Conservation (phyloP, 2,113 vertebrate species). For the Leptobrachium ailaonicum region DNA sequence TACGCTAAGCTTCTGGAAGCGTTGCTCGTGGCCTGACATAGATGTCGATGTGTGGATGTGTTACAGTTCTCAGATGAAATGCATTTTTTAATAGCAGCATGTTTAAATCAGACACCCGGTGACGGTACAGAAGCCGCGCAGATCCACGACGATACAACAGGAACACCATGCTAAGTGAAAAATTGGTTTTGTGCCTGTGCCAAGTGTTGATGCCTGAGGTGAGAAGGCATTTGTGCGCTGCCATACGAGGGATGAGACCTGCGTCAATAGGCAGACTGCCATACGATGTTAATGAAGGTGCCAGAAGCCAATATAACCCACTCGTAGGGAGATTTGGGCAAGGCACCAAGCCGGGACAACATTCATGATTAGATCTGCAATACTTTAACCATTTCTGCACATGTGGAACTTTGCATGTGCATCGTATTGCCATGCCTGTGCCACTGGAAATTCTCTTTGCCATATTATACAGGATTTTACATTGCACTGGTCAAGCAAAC, state of each 20-base stretch:
- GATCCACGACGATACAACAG: background rate
- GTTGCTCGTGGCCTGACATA: constrained; percentile 27
- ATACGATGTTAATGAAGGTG: background rate
- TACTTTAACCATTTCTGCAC: background rate
- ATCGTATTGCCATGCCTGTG: too few species aligned
- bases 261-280: background rate
- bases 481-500: too few species aligned
- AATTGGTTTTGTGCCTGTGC: constrained; percentile 8
- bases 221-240: background rate
- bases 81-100: constrained; percentile 46
- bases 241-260: background rate
- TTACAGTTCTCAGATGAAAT: constrained; percentile 36
- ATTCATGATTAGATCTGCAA: background rate
- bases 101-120: constrained; percentile 45
- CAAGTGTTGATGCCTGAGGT: background rate
- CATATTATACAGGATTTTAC: too few species aligned
- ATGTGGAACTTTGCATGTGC: background rate
- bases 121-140: background rate
- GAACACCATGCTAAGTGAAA: constrained; percentile 17
- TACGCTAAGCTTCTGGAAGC: background rate
- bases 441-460: too few species aligned
- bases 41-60: constrained; percentile 19
- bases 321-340: background rate
- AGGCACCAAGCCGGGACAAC: background rate
- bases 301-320: background rate